Evolutionary conservation across 2,113 vertebrate genomes (phyloP).

Genomic region (Arvicanthis niloticus): DNA sequence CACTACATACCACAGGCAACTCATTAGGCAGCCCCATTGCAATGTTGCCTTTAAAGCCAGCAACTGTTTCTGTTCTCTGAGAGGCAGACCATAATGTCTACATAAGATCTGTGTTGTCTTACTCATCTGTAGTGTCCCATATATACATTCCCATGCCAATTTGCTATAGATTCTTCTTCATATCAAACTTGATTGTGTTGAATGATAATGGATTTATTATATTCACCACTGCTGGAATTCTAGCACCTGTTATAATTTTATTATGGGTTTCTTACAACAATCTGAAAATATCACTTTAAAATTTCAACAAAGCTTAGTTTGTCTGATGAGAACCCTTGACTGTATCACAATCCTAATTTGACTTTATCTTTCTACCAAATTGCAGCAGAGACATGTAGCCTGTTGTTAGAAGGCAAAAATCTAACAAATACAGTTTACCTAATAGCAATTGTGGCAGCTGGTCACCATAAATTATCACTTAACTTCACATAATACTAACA

Average conservation of each 20-base stretch:
- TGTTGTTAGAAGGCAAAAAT: not conserved
- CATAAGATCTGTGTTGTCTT: not conserved
- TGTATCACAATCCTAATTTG: not conserved
- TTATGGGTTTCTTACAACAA: not conserved
- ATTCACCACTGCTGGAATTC: not conserved
- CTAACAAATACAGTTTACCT: not conserved
- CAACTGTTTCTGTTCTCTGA: not conserved
- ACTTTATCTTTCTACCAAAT: accelerated
- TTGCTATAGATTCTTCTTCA: not conserved
- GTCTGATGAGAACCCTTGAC: not conserved
- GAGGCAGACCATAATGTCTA: not conserved
- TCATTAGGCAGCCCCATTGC: not conserved
- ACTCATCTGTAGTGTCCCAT: not conserved
- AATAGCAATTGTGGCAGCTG: not conserved
- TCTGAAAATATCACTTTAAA: slow-evolving; percentile 14
- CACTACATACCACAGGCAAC: not conserved
- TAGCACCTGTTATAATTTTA: not conserved
- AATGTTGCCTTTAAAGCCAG: not conserved
- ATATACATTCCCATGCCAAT: not conserved
- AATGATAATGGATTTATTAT: not conserved
- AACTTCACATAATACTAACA: not conserved
- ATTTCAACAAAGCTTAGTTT: not conserved
- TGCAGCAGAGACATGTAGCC: not conserved
- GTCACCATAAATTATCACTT: not conserved
- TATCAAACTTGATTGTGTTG: not conserved